Percentiles rank a stretch among this genome's conserved stretches.
Conservation (phyloP, 2,113 vertebrate species). For the Chionis minor region DNA sequence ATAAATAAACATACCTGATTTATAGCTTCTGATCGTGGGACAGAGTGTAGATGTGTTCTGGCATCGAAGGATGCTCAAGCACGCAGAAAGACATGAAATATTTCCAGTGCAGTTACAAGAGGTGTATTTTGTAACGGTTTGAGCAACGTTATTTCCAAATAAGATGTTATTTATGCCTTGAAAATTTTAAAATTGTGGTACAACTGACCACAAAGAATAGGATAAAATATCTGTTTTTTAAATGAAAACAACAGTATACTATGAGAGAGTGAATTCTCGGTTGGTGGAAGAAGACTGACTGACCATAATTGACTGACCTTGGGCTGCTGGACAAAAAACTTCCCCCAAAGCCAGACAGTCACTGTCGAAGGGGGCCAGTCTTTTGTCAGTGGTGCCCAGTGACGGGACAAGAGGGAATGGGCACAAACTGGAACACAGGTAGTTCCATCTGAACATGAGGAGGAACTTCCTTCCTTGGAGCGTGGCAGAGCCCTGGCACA, state of each 20-base stretch:
- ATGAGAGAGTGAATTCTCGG: background rate
- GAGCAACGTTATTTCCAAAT: background rate
- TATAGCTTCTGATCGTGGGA: background rate
- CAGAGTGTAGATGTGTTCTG: background rate
- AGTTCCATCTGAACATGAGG: too few species aligned
- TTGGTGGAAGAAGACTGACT: background rate
- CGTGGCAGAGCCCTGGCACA: too few species aligned
- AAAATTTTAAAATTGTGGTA: background rate
- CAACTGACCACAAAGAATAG: background rate
- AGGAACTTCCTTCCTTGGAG: too few species aligned
- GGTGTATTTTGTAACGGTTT: background rate
- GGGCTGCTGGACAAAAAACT: background rate
- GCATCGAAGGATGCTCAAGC: background rate
- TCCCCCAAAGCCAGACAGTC: background rate
- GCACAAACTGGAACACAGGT: too few species aligned
- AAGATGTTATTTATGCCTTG: background rate
- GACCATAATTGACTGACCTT: background rate
- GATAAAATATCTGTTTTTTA: background rate
- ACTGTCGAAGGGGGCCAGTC: background rate
- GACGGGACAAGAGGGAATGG: too few species aligned
- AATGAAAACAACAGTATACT: background rate
- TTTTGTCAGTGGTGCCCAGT: too few species aligned
- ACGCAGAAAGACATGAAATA: background rate
- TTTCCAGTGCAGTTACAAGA: background rate
- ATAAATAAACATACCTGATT: background rate